A percentile compares a stretch with the other conserved stretches of the same genome.
phyloP scores from a whole-genome alignment of 2,113 vertebrate species.

The Semnornis frantzii region DNA sequence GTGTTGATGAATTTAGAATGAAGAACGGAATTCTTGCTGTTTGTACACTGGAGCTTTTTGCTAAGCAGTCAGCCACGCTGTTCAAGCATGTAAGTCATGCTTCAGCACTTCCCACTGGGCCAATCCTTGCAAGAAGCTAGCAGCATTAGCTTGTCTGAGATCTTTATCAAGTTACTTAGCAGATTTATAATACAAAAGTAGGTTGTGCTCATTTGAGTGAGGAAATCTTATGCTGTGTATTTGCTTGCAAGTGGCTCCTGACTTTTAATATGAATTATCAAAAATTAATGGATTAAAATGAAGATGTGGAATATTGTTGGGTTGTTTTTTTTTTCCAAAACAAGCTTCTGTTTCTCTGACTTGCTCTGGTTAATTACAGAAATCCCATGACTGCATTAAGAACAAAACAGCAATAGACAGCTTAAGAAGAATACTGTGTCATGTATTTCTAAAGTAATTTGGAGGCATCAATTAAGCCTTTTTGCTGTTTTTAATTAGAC shows the following conservation, averaged over 20 bases:
- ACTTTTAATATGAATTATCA: background rate
- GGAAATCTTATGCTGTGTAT: background rate
- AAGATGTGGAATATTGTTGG: background rate
- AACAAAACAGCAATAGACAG: background rate
- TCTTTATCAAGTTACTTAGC: background rate
- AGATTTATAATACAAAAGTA: background rate
- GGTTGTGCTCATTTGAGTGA: background rate
- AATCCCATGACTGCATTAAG: background rate
- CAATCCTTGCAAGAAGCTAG: background rate
- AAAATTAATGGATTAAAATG: background rate
- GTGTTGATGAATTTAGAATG: background rate
- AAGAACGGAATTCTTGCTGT: background rate
- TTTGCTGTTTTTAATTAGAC: background rate
- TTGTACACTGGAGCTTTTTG: background rate
- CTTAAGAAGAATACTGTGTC: background rate
- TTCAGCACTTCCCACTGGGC: background rate
- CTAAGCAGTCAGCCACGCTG: background rate
- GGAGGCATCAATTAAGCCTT: background rate
- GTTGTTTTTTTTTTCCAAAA: background rate
- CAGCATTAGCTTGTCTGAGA: background rate
- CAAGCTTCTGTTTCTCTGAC: background rate
- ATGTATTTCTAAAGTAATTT: background rate
- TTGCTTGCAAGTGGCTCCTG: background rate
- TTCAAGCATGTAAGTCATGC: background rate
- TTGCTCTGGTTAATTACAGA: background rate